Conservation (phyloP, 2,797 vertebrate genomes). For the Pseudochirops corinnae region DNA sequence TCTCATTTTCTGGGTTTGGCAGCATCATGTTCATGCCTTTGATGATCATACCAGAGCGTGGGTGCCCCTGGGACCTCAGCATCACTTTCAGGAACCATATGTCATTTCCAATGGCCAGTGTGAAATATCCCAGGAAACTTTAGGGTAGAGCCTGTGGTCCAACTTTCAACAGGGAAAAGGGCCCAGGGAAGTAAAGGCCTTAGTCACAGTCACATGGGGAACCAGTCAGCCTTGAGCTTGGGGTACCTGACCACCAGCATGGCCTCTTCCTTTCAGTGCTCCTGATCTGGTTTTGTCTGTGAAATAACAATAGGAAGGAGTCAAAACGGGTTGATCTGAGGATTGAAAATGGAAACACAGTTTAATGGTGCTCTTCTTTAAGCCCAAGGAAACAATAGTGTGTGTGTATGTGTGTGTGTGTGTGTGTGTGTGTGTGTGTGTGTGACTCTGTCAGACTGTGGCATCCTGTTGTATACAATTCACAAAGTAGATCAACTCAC, state of each 20-base stretch:
- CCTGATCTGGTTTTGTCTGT: neutral
- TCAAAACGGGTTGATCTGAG: neutral
- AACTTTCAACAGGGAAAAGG: constrained; percentile 27
- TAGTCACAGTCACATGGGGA: rapidly evolving
- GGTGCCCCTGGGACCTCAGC: constrained; percentile 25
- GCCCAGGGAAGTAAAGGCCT: neutral
- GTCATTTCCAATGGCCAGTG: constrained; percentile 6
- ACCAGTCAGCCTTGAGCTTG: neutral
- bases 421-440: too few relatives aligned
- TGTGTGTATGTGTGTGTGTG: too few relatives aligned
- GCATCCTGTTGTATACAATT: neutral
- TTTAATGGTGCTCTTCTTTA: neutral
- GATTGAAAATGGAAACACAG: neutral
- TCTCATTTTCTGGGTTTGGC: too few relatives aligned
- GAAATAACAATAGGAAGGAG: neutral
- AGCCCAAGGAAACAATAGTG: neutral
- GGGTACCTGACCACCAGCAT: neutral
- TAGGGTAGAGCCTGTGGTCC: neutral
- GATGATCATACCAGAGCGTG: neutral
- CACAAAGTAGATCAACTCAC: neutral
- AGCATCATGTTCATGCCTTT: constrained; percentile 26
- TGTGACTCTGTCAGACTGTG: neutral
- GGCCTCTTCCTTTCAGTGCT: neutral
- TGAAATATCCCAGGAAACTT: constrained; percentile 2
- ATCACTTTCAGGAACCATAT: constrained; percentile 1